Evolutionary conservation across 2,113 vertebrate species (phyloP), one percentile per base, ranked within the genome.

Genomic region (Sebastes fasciatus): DNA sequence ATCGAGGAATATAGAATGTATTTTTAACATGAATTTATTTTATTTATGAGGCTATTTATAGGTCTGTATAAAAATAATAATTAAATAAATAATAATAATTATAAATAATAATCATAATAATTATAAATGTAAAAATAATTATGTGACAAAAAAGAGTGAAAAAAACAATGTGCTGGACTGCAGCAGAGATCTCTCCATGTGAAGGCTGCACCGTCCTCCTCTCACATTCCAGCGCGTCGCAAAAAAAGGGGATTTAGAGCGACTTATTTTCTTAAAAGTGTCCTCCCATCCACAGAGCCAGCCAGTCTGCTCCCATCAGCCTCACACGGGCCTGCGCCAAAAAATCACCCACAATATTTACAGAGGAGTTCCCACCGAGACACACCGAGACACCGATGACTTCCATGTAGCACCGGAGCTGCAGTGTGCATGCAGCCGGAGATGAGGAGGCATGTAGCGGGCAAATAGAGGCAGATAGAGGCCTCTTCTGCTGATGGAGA

Each of bases 211-310:
- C 76, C 74, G 58, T 89, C 80, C 89, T 89, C 80, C 89, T 93
- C 83, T 91, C 88, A 93, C 89, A 91, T 94, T 93, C 86, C 89
- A 88, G 83, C 86, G 91, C 92, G 86, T 90, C 89, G 86, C 88
- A 68, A 71, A 89, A 85, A 83, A 93, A 79, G 73, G 85, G 92
- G 92, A 93, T 94, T 93, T 94, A 87, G 79, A 82, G 88, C 70
- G 93, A 92, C 86, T 94, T 95, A 93, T 94, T 93, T 91, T 83
- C 86, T 94, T 93, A 89, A 95, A 95, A 94, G 75, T 93, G 90
- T 93, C 93, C 91, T 91, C 82, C 82, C 88, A 81, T 92, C 92
- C 90, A 71, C 91, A 80, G 77, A 92, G 87, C 62, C 79, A 85
- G 88, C 85, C 93, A 93, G 79, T 93, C 85, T 77, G 88, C 92